These are phyloP conservation scores for Cataglyphis albicans DNA, from an alignment of 2,888 invertebrate genomes.

Conservation along the genomic window DNA sequence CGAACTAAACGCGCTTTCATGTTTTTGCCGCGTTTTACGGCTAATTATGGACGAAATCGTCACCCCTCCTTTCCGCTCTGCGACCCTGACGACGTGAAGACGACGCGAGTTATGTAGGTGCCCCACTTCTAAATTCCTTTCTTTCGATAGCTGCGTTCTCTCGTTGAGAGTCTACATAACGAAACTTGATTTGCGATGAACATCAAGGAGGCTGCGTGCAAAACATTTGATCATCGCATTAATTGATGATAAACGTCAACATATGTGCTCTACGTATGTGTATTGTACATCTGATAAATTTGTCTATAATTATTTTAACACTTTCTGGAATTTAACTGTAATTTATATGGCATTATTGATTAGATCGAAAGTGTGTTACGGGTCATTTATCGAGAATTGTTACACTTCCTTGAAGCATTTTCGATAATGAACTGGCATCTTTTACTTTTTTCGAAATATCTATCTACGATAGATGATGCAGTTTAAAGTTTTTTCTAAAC, in stretches of 20 bases:
- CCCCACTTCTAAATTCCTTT: constrained; percentile 50
- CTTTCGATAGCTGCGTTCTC: not conserved
- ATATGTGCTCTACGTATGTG: not conserved
- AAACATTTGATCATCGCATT: not conserved
- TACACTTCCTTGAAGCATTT: not conserved
- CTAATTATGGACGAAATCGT: constrained; percentile 18
- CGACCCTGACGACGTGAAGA: not conserved
- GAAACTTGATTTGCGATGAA: constrained; percentile 15
- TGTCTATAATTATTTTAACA: not conserved
- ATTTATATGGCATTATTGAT: not conserved
- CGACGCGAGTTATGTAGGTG: constrained; percentile 44
- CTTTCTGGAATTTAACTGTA: not conserved
- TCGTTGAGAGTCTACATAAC: constrained; percentile 30
- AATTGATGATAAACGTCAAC: not conserved
- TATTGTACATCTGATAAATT: not conserved
- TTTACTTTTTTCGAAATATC: not conserved
- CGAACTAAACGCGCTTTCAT: not conserved
- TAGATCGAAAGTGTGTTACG: not conserved
- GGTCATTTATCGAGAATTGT: not conserved
- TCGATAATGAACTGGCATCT: not conserved
- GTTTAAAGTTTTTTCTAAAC: not conserved
- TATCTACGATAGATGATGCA: not conserved
- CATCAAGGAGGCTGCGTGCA: not conserved
- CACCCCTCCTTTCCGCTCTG: not conserved
- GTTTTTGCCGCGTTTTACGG: constrained; percentile 8